phyloP scores from a whole-genome alignment of 2,888 invertebrate species.

The Sturmia bella region DNA sequence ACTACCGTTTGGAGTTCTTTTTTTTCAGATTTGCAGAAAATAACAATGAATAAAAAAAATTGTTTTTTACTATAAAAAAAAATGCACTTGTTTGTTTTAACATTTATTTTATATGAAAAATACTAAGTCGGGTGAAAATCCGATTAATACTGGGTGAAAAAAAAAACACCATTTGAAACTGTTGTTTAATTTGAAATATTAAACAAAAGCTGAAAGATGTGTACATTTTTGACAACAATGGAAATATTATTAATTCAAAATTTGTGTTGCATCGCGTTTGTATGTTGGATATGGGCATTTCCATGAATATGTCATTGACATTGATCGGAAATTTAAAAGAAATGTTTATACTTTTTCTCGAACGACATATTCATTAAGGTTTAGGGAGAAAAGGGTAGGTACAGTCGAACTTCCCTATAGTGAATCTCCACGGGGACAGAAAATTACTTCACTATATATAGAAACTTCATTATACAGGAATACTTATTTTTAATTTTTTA shows the following conservation, averaged over 20 bases:
- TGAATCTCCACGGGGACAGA: too few species aligned
- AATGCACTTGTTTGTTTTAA: not conserved
- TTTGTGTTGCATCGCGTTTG: too few species aligned
- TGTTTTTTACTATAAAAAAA: not conserved
- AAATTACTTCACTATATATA: too few species aligned
- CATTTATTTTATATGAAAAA: constrained; percentile 1
- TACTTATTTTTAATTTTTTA: too few species aligned
- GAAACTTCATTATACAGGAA: too few species aligned
- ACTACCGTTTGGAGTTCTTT: constrained; percentile 58
- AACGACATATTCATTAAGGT: too few species aligned
- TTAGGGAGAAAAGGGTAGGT: too few species aligned
- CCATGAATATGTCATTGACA: too few species aligned
- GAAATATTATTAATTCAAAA: not conserved
- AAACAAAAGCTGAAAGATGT: not conserved
- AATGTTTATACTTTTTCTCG: too few species aligned
- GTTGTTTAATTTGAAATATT: not conserved
- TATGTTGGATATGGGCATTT: not conserved
- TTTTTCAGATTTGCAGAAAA: constrained; percentile 12
- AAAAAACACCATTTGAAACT: constrained; percentile 6
- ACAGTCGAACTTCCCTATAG: too few species aligned
- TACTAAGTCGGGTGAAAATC: constrained; percentile 41
- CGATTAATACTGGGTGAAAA: constrained; percentile 41
- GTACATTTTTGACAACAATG: not conserved
- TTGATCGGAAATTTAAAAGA: too few species aligned
- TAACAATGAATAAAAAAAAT: not conserved